Base-by-base conservation (phyloP, 2,113 vertebrate genomes). In the Amblyopsis rosae region DNA sequence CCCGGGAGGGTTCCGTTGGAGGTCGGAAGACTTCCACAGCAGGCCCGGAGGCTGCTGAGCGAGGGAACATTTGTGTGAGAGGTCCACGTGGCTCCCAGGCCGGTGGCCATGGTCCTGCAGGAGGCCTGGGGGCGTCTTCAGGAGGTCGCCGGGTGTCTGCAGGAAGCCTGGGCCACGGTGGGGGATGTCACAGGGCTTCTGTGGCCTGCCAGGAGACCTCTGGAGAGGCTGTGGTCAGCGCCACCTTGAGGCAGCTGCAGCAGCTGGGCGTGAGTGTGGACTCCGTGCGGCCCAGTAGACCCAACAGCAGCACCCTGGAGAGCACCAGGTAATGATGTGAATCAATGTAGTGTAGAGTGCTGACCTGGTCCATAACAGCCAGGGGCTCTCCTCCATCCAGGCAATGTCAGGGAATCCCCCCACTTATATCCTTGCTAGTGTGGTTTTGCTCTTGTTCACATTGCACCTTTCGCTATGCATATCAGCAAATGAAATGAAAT, bases 201-300 rank as follows among this genome's bases (percentile, higher is more conserved):
- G 35, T 5, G 35, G 35, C 35, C 1, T 8, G 35, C 7, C 35
- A 41, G 35, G 35, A 41, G 35, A 57, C 69, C 32, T 88, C 86
- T 49, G 49, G 19, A 15, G 94, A 95, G 54, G 77, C 80, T 32
- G 95, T 98, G 68, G 76, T 95, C 56, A 91, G 79, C 45, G 95
- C 96, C 72, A 99, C 97, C 0, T 77, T 96, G 68, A 91, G 87
- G 77, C 95, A 95, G 51, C 93, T 98, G 69, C 94, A 92, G 89
- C 94, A 88, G 67, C 93, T 98, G 5, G 96, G 96, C 32, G 95
- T 98, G 51, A 79, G 88, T 12, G 50, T 98, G 61, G 79, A 89
- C 48, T 93, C 87, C 0, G 67, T 0, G 81, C 80, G 53, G 71
- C 58, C 0, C 57, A 89, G 69, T 88, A 88, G 76, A 87, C 79